Conservation (phyloP, 2,888 invertebrate genomes). For the Luffia ferchaultella region DNA sequence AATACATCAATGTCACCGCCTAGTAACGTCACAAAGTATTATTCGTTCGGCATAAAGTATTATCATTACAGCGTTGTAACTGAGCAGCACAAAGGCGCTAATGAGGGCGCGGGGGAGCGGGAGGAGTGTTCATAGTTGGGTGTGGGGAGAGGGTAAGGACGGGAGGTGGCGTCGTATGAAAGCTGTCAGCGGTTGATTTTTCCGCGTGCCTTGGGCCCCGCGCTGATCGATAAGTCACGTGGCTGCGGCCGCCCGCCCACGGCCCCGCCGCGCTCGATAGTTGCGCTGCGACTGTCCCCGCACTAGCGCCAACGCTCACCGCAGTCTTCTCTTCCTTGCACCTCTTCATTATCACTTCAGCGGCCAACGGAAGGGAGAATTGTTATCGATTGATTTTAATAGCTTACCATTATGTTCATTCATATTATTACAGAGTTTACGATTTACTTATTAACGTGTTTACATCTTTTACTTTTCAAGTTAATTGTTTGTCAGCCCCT, state of each 20-base stretch:
- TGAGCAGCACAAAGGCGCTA: constrained; percentile 62
- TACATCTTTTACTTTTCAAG: too few relatives aligned
- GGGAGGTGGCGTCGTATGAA: constrained; percentile 47
- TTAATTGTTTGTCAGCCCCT: too few relatives aligned
- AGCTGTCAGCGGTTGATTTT: constrained; percentile 67
- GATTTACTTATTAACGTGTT: too few relatives aligned
- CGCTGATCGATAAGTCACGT: constrained; percentile 65
- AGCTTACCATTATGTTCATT: too few relatives aligned
- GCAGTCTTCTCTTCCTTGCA: too few relatives aligned
- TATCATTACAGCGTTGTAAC: constrained; percentile 57
- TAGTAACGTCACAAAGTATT: constrained; percentile 1
- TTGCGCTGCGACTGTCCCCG: constrained; percentile 54
- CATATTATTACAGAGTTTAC: too few relatives aligned
- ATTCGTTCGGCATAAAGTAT: constrained; percentile 12
- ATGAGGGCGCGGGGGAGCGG: constrained; percentile 46
- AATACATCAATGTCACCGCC: not conserved
- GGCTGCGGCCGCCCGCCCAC: constrained; percentile 27
- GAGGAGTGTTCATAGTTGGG: constrained; percentile 14
- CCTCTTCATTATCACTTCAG: too few relatives aligned
- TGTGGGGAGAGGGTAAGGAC: constrained; percentile 12
- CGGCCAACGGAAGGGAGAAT: too few relatives aligned
- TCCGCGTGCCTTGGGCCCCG: constrained; percentile 61
- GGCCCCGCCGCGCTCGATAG: constrained; percentile 40
- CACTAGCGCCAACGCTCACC: constrained; percentile 25
- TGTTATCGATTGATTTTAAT: too few relatives aligned